Base-by-base conservation (phyloP, 2,113 vertebrate species). In the Gracilinanus agilis region DNA sequence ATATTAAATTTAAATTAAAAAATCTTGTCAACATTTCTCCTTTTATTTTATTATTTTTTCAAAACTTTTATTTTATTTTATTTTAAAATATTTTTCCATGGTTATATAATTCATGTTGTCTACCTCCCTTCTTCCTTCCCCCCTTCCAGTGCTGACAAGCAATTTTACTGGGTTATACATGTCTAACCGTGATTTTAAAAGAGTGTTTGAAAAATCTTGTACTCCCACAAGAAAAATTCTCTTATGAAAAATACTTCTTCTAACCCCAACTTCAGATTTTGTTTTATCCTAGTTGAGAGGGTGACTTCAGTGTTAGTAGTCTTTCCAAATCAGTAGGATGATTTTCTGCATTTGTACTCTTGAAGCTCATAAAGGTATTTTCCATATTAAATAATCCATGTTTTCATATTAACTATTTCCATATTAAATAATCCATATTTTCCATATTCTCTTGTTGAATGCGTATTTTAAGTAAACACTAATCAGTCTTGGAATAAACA, bases 121-220 rank as follows among this genome's bases (percentile, higher is more conserved):
- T 49, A 2, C 49, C 49, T 49, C 49, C 49, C 49, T 49, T 49
- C 49, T 49, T 49, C 5, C 49, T 5, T 5, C 49, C 49, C 49
- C 5, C 49, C 49, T 49, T 49, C 49, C 49, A 49, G 49, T 49
- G 49, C 49, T 49, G 49, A 49, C 49, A 49, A 49, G 49, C 49
- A 49, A 49, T 5, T 49, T 2, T 5, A 49, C 49, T 49, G 5
- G 49, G 49, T 49, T 49, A 49, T 49, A 49, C 49, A 49, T 49
- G 49, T 92, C 54, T 53, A 83, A 55, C n/a, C 92, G 1, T 75
- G 83, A 34, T 55, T 96, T 58, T 90, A 54, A 75, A 83, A 95
- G 92, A 92, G 7, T n/a, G 19, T 95, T 95, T 75, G 24, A 92
- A 95, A 92, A 88, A 40, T 34, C 88, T 93, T 94, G 67, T 92